Percentiles rank a stretch among this genome's conserved stretches.
These are phyloP conservation scores for Crotalus helleri DNA, from an alignment of 2,113 vertebrate species.

Conservation along the genomic window DNA sequence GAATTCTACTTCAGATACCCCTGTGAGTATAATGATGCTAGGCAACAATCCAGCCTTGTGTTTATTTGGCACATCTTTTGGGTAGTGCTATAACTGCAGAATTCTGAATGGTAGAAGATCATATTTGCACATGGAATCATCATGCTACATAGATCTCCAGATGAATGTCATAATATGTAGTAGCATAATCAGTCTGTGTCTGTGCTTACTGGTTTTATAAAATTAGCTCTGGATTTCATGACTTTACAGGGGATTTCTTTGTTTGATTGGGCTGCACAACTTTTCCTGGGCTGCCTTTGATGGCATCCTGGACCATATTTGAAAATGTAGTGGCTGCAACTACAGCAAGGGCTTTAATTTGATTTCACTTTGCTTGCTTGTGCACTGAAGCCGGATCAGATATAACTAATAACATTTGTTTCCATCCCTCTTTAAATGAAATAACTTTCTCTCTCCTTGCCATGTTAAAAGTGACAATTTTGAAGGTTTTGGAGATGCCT, in stretches of 20 bases:
- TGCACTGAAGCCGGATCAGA: background rate
- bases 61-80: background rate
- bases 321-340: background rate
- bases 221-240: background rate
- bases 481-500: background rate
- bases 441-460: background rate
- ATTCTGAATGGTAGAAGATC: background rate
- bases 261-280: background rate
- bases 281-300: background rate
- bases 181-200: background rate
- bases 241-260: background rate
- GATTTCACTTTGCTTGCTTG: background rate
- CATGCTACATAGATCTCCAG: background rate
- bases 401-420: background rate
- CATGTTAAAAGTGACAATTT: background rate
- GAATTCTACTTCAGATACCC: constrained; percentile 98
- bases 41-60: accelerated
- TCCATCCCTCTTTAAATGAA: background rate
- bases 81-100: background rate
- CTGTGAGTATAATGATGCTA: constrained; percentile 78
- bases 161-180: background rate
- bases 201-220: background rate
- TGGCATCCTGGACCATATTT: background rate
- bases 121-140: background rate
- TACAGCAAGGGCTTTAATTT: background rate